Base-by-base conservation (phyloP, 2,797 vertebrate genomes). In the Schizopygopsis malacanthus region DNA sequence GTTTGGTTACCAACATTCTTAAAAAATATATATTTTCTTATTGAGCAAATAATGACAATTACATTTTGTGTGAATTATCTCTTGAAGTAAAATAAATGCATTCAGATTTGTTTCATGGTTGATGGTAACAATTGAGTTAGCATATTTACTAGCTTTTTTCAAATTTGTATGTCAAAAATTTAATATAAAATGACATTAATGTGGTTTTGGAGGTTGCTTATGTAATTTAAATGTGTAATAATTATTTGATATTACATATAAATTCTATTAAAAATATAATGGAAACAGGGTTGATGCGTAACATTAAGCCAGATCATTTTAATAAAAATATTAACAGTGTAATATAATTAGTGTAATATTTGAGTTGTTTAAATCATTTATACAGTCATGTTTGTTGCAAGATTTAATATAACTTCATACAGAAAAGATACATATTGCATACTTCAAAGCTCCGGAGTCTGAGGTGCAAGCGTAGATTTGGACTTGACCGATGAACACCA, bases 401-500 rank as follows among this genome's bases (percentile, higher is more conserved):
- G 11, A 59, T 22, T n/a, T 4, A 12, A 13, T 25, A 61, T 6
- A 63, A 63, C 59, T 25, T 59, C 4, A n/a, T 4, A 28, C 25
- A 63, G 12, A 28, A 72, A 45, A 33, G 0, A 33, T 39, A n/a
- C 12, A 6, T 56, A 39, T 39, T 22, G 8, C 5, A 20, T 3
- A 16, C 13, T 37, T 25, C 7, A 28, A 47, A 16, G 4, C 39
- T 50, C n/a, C 41, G 22, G 22, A 61, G 12, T 41, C 20, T 83
- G 20, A 43, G 61, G 73, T 70, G 61, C 37, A 15, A 79, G 61
- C 20, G 54, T 52, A 52, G 84, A 65, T 81, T 63, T 73, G 67
- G 25, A 71, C 28, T 72, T 47, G 41, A 63, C 43, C 12, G 56
- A 73, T 81, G 78, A 81, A 59, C 22, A 79, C 50, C 76, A 59